Percentiles rank a stretch among this genome's conserved stretches.
These are phyloP conservation scores for Halcyon senegalensis DNA, from an alignment of 2,113 vertebrate genomes.

Conservation along the genomic window DNA sequence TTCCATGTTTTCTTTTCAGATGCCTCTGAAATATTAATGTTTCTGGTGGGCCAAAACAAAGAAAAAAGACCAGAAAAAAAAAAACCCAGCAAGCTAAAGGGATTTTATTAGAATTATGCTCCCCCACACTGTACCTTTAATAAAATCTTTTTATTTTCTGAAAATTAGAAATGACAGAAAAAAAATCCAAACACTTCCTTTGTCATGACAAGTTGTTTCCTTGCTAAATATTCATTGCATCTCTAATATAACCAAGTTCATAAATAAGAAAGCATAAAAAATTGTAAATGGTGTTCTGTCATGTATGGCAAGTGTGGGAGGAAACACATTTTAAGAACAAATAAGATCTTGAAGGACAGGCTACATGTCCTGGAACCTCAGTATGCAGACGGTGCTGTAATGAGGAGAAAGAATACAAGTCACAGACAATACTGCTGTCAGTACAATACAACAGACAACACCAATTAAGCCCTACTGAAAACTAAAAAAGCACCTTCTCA, in stretches of 20 bases:
- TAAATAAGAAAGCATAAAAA: background rate
- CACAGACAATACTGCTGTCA: background rate
- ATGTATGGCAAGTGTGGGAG: background rate
- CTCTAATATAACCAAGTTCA: background rate
- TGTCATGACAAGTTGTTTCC: background rate
- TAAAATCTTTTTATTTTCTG: background rate
- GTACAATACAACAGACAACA: background rate
- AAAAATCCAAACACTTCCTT: background rate
- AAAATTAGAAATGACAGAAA: background rate
- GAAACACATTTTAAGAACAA: background rate
- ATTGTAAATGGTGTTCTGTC: background rate
- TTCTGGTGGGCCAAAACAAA: background rate
- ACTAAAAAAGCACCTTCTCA: background rate
- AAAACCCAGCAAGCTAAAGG: rapidly evolving
- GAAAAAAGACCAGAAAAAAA: background rate
- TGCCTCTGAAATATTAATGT: background rate
- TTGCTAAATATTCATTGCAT: background rate
- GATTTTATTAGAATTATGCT: background rate
- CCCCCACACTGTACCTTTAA: too few species aligned
- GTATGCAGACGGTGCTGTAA: background rate
- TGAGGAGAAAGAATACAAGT: background rate
- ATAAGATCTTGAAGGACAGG: background rate
- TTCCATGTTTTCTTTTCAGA: background rate
- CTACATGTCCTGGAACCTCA: background rate
- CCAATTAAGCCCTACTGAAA: background rate